Conservation (phyloP, 2,113 vertebrate genomes). For the Pituophis catenifer region DNA sequence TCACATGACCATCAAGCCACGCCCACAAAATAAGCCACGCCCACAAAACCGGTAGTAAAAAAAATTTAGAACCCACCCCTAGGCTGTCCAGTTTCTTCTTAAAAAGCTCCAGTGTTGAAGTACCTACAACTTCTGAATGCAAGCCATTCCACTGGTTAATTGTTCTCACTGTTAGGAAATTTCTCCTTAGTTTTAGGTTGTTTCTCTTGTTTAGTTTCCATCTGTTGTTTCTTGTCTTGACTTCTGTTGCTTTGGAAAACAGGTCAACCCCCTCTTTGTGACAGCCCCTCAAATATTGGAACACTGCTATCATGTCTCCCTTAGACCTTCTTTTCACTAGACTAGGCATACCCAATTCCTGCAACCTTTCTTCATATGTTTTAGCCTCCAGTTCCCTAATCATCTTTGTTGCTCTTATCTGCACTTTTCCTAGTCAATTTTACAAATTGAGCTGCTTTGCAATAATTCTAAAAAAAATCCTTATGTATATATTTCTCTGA, state of each 20-base stretch:
- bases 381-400: not conserved
- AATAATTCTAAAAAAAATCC: not conserved
- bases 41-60: too few species aligned
- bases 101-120: not conserved
- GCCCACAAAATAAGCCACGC: too few species aligned
- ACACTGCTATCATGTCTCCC: not conserved
- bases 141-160: not conserved
- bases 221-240: not conserved
- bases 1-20: too few species aligned
- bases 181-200: too few species aligned
- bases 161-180: not conserved
- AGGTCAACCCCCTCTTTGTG: not conserved
- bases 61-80: too few species aligned
- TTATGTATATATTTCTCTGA: not conserved
- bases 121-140: not conserved
- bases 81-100: not conserved
- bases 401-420: not conserved
- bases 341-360: not conserved
- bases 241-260: not conserved
- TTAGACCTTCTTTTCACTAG: not conserved
- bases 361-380: not conserved
- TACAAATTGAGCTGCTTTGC: not conserved
- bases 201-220: not conserved
- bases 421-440: not conserved
- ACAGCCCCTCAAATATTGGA: not conserved